These are phyloP conservation scores for Drosophila sordidapex DNA, from an alignment of 2,888 invertebrate species.

Conservation along the genomic window DNA sequence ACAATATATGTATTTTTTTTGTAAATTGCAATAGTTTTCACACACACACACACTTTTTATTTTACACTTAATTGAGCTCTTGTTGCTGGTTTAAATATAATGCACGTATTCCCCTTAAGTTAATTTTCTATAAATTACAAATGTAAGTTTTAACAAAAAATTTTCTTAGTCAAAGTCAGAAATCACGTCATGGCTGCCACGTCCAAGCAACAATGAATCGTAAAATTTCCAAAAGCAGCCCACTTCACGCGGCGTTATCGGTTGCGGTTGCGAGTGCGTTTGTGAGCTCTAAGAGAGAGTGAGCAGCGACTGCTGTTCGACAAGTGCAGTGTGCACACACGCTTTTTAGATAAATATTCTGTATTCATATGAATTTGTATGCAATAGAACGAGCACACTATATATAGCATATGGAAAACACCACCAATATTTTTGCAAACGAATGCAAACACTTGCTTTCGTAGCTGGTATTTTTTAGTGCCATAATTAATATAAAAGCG, in stretches of 20 bases:
- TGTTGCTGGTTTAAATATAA: slow-evolving; percentile 59
- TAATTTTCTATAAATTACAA: slow-evolving; percentile 75
- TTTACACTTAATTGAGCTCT: slow-evolving; percentile 70
- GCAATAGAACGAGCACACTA: slow-evolving; percentile 34
- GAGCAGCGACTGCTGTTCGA: slow-evolving; percentile 34
- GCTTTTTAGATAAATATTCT: slow-evolving; percentile 16
- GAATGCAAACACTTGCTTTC: slow-evolving; percentile 23
- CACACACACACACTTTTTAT: slow-evolving; percentile 58
- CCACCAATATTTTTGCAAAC: slow-evolving; percentile 31
- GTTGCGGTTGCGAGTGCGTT: slow-evolving; percentile 65
- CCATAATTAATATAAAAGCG: slow-evolving; percentile 6
- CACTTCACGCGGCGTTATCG: slow-evolving; percentile 66
- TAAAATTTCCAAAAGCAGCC: slow-evolving; percentile 74
- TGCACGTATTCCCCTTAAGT: slow-evolving; percentile 75
- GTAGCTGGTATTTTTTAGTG: slow-evolving; percentile 52
- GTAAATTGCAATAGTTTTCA: slow-evolving; percentile 66
- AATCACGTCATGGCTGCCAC: slow-evolving; percentile 85
- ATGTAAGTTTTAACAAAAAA: slow-evolving; percentile 76
- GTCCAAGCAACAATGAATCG: slow-evolving; percentile 85
- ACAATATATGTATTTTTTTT: slow-evolving; percentile 66
- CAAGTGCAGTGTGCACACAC: slow-evolving; percentile 61
- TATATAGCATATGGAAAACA: slow-evolving; percentile 13
- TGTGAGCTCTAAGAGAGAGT: slow-evolving; percentile 47
- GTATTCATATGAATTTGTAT: slow-evolving; percentile 7
- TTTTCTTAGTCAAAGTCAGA: slow-evolving; percentile 80